phyloP scores from a whole-genome alignment of 2,113 vertebrate species.

The Xiphias gladius region DNA sequence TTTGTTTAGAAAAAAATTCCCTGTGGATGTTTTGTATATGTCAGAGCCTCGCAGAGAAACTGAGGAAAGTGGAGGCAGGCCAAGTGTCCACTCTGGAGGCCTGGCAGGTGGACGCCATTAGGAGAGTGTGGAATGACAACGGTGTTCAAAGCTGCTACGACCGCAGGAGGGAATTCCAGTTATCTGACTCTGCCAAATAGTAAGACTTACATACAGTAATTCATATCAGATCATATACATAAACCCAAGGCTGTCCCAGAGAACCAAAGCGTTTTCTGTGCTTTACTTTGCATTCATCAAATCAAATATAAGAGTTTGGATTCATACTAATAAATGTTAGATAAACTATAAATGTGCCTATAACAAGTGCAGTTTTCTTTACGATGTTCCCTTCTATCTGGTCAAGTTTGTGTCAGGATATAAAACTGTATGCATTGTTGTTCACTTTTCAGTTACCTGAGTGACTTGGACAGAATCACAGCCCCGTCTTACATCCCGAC shows the following conservation, averaged over 20 bases:
- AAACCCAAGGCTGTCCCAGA: background rate
- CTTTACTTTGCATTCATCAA: background rate
- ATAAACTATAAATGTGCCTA: background rate
- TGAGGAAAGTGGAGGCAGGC: constrained; percentile 81
- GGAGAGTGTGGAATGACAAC: constrained; percentile 86
- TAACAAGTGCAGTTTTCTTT: background rate
- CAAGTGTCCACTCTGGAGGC: constrained; percentile 74
- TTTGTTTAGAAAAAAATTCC: background rate
- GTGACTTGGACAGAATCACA: constrained; percentile 85
- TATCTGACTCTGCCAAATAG: constrained; percentile 90
- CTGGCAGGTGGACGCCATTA: constrained; percentile 86
- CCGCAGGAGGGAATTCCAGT: constrained; percentile 86
- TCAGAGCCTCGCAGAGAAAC: constrained; percentile 82
- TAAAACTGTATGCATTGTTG: constrained; percentile 11
- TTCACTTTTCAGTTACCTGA: constrained; percentile 85
- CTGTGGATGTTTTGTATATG: constrained; percentile 42
- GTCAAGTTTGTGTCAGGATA: background rate
- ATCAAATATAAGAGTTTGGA: background rate
- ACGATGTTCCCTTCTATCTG: background rate
- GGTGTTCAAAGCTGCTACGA: constrained; percentile 88
- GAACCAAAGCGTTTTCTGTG: background rate
- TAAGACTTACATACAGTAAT: constrained; percentile 66
- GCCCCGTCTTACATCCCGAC: constrained; percentile 81
- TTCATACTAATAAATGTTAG: background rate
- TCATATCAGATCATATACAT: background rate